These are phyloP conservation scores for Dermochelys coriacea DNA, from an alignment of 2,797 vertebrate genomes.

Conservation along the genomic window DNA sequence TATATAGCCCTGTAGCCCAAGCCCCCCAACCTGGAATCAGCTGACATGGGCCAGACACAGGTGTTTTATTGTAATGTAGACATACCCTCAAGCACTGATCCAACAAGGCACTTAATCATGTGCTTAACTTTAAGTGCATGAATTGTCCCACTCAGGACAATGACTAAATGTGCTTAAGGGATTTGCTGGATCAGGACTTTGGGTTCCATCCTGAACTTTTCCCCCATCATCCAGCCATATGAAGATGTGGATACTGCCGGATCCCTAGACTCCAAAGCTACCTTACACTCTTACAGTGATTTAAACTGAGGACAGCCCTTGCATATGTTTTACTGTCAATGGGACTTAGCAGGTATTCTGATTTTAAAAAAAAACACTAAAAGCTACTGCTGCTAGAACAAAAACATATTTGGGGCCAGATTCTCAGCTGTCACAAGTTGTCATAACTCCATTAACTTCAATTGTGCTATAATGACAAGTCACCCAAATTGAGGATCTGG, in stretches of 20 bases:
- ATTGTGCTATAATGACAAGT: background rate
- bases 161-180: fast-evolving
- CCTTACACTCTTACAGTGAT: no score
- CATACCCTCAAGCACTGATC: background rate
- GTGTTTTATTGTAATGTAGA: no score
- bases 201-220: no score
- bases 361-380: background rate
- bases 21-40: no score
- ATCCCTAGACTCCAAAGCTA: no score
- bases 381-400: background rate
- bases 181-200: background rate
- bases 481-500: fast-evolving
- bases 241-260: no score
- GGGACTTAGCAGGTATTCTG: background rate
- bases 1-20: no score
- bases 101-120: background rate
- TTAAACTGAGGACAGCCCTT: fast-evolving
- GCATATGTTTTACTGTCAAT: fast-evolving
- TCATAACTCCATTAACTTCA: no score
- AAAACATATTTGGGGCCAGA: background rate
- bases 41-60: no score
- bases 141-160: background rate
- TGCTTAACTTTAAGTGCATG: no score
- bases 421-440: no score
- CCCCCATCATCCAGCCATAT: no score